phyloP scores from a whole-genome alignment of 64 coral and sea anemone species.

The Stichodactyla helianthus region DNA sequence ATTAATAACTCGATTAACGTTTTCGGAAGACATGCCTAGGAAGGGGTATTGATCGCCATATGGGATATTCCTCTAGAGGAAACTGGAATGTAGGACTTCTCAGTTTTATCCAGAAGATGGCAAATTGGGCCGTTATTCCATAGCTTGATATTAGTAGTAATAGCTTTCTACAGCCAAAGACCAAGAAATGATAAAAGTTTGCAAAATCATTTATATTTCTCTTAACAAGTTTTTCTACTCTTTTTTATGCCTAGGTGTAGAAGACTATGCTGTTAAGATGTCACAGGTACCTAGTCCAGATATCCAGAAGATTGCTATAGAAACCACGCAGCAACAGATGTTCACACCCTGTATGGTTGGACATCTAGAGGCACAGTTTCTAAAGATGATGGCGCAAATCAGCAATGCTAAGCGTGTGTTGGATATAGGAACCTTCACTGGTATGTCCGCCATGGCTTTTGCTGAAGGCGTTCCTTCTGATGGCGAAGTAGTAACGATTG shows the following conservation, averaged over 20 bases:
- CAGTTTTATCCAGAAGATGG: no score
- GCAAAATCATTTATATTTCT: no score
- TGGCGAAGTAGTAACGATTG: conserved; percentile 49
- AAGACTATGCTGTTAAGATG: conserved; percentile 34
- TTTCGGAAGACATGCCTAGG: no score
- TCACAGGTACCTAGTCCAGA: conserved; percentile 32
- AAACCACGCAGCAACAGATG: conserved; percentile 38
- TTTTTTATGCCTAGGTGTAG: neutral
- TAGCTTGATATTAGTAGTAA: no score
- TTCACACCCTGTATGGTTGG: conserved; percentile 64
- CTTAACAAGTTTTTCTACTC: neutral
- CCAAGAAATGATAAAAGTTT: no score
- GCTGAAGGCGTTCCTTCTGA: conserved; percentile 42
- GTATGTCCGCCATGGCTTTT: conserved; percentile 56
- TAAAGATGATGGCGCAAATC: conserved; percentile 60
- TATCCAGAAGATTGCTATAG: conserved; percentile 47
- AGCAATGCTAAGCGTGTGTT: conserved; percentile 37
- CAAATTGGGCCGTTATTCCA: no score
- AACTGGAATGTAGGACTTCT: no score
- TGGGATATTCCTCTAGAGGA: no score
- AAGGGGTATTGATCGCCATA: no score
- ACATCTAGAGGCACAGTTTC: conserved; percentile 47
- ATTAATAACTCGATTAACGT: no score
- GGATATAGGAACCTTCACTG: conserved; percentile 61
- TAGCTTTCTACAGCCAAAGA: no score